These are phyloP conservation scores for Acanthochromis polyacanthus DNA, from an alignment of 2,113 vertebrate species.

Conservation along the genomic window DNA sequence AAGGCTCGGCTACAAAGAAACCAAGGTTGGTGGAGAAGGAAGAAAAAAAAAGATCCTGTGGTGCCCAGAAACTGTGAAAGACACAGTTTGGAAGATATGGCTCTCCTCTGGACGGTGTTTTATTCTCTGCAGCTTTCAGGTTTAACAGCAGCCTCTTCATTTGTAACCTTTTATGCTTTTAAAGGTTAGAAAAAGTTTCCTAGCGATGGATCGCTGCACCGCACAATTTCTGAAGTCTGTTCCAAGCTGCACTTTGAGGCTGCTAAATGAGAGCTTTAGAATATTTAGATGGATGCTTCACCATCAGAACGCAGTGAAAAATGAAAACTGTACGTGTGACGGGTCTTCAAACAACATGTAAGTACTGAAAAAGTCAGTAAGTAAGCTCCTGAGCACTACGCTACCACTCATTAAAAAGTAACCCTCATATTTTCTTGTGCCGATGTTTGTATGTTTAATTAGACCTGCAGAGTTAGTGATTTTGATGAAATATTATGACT, in stretches of 20 bases:
- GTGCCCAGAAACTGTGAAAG: no score
- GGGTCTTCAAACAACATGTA: background rate
- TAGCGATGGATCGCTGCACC: background rate
- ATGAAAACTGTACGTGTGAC: background rate
- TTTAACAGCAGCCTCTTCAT: background rate
- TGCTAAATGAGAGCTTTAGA: background rate
- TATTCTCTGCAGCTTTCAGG: background rate
- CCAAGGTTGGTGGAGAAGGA: background rate
- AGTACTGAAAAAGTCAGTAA: background rate
- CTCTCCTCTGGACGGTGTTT: background rate
- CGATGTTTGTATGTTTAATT: no score
- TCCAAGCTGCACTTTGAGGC: background rate
- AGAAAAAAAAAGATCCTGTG: background rate
- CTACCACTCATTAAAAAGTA: background rate
- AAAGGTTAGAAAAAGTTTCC: constrained; percentile 2
- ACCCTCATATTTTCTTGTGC: background rate
- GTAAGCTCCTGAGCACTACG: background rate
- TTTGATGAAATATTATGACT: no score
- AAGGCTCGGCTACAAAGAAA: background rate
- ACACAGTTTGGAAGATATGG: background rate
- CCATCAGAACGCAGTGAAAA: background rate
- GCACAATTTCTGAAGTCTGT: background rate
- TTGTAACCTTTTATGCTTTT: background rate
- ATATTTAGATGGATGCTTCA: background rate
- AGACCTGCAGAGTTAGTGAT: no score